Evolutionary conservation across 2,888 invertebrate species (phyloP), one percentile per base, ranked within the genome.

Genomic region (Abscondita cerata): DNA sequence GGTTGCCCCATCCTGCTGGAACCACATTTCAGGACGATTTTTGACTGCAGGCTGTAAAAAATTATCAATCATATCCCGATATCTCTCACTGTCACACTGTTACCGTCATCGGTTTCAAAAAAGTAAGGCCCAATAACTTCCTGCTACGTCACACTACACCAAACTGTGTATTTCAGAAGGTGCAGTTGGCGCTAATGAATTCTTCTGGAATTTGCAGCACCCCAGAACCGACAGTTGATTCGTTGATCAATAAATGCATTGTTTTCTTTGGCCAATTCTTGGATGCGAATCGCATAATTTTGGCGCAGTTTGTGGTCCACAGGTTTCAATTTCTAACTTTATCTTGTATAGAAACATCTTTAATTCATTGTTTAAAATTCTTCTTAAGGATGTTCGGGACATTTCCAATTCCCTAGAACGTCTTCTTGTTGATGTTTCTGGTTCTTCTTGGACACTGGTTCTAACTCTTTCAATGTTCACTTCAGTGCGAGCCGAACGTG

Each of bases 1-100:
- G 18, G 53, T 34, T 12, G 51, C 59, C 19, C 53, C 54, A 50
- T 65, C 57, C 54, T 62, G 62, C 51, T 62, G 62, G 36, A 65
- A 53, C 65, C 58, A 59, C 54, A 60, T 54, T 19, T 50, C n/a
- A 3, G 48, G 25, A 50, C 25, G n/a, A 50, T 33, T 50, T 50
- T 50, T 11, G 13, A 50, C 12, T 31, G 13, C 31, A 19, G 25
- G 31, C 25, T 33, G 31, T 50, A 50, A 50, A 47, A 47, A 47
- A 47, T 47, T 18, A 12, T 50, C 20, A 52, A 52, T 18, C 38
- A 18, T 16, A 52, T 36, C 16, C 19, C 19, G 20, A 51, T 51
- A 51, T 47, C 47, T 47, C 19, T 19, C 12, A 47, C 47, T 12
- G 18, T 5, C 47, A 47, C 16, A 18, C 19, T 47, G 47, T 18